Percentiles rank a stretch among this genome's conserved stretches.
Evolutionary conservation across 1,140 invertebrate species (phyloP).

Genomic region (Drosophila bocqueti): DNA sequence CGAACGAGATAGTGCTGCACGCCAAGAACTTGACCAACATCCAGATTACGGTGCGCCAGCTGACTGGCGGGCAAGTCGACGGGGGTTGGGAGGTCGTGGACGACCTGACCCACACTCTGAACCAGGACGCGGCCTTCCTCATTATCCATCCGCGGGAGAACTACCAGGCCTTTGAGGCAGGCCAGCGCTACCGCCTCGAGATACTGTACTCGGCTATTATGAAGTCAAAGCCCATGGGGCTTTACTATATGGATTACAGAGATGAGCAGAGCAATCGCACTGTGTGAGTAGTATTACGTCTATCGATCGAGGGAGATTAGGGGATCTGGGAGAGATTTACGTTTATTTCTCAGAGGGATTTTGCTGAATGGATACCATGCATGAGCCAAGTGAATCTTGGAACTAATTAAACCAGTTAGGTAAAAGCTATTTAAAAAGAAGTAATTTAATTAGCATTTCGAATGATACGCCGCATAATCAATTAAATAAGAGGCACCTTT

Average conservation of each 20-base stretch:
- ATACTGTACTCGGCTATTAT: slow-evolving; percentile 76
- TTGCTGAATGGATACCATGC: not conserved
- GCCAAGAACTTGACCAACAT: slow-evolving; percentile 81
- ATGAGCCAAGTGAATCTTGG: not conserved
- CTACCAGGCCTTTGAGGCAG: slow-evolving; percentile 73
- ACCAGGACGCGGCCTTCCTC: slow-evolving; percentile 48
- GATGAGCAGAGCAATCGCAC: slow-evolving; percentile 57
- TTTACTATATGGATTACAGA: slow-evolving; percentile 88
- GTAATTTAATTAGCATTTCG: slow-evolving; percentile 10
- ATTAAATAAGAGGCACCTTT: slow-evolving; percentile 9
- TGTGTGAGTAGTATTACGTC: slow-evolving; percentile 63
- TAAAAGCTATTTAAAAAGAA: not conserved
- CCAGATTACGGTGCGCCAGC: slow-evolving; percentile 56
- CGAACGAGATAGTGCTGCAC: slow-evolving; percentile 86
- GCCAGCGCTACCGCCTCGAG: slow-evolving; percentile 66
- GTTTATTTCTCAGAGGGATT: not conserved
- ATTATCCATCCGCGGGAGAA: slow-evolving; percentile 71
- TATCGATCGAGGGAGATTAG: not conserved
- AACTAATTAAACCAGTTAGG: not conserved
- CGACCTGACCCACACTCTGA: slow-evolving; percentile 63
- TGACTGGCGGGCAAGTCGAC: slow-evolving; percentile 14
- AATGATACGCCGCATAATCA: slow-evolving; percentile 2
- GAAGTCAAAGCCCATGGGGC: slow-evolving; percentile 85
- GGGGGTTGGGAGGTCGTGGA: slow-evolving; percentile 36
- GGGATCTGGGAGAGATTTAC: not conserved